These are phyloP conservation scores for Cydia splendana DNA, from an alignment of 1,140 invertebrate species.

Conservation along the genomic window DNA sequence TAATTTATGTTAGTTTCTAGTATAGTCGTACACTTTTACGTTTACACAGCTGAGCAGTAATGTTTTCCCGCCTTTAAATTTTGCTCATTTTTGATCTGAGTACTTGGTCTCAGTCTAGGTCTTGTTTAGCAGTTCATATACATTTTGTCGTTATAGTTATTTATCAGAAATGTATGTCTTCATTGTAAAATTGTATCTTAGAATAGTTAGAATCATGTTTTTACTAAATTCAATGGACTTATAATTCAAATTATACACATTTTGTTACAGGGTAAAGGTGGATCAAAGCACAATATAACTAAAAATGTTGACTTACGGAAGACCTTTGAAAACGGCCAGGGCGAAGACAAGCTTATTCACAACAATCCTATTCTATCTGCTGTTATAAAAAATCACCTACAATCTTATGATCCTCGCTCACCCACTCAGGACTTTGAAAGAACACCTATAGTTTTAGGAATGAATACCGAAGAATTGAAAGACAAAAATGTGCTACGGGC, in stretches of 20 bases:
- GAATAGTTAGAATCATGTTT: not conserved
- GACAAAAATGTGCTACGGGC: conserved; percentile 46
- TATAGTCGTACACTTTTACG: not conserved
- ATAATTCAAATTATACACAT: conserved; percentile 27
- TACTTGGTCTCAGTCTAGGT: no score
- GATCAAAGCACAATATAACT: conserved; percentile 71
- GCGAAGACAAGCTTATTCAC: conserved; percentile 67
- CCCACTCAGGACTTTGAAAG: conserved; percentile 73
- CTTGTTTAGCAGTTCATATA: not conserved
- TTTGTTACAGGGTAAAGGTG: conserved; percentile 62
- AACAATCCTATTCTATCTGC: conserved; percentile 74
- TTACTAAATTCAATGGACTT: not conserved
- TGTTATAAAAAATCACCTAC: conserved; percentile 74
- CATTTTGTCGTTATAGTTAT: not conserved
- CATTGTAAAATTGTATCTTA: not conserved
- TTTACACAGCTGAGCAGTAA: not conserved
- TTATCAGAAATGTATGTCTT: not conserved
- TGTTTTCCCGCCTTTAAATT: conserved; percentile 23
- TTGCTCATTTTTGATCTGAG: not conserved
- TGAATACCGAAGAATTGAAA: conserved; percentile 48
- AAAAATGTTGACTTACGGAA: conserved; percentile 73
- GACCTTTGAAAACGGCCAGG: conserved; percentile 65
- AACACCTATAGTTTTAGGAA: conserved; percentile 65
- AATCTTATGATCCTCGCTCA: conserved; percentile 72
- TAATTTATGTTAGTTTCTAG: conserved; percentile 36